Conservation (phyloP, 2,888 invertebrate genomes). For the Sarcophaga caerulescens region DNA sequence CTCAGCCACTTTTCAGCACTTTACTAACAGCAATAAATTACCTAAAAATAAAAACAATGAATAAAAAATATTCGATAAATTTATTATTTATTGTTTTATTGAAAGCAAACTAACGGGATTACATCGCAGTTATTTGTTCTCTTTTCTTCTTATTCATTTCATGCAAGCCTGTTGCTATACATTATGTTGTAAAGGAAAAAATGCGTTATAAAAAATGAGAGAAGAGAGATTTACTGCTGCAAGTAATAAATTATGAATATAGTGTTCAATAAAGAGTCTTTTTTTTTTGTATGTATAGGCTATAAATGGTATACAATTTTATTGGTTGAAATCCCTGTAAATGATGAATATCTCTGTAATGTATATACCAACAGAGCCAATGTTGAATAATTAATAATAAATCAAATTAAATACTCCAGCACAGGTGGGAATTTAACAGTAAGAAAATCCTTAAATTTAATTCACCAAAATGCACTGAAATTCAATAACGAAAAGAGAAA, state of each 20-base stretch:
- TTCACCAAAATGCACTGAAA: background rate
- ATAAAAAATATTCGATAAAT: background rate
- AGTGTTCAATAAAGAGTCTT: too few relatives aligned
- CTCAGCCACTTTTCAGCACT: background rate
- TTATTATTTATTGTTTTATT: constrained; percentile 18
- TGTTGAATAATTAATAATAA: constrained; percentile 36
- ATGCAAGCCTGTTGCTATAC: too few relatives aligned
- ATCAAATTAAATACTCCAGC: constrained; percentile 11
- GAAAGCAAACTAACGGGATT: constrained; percentile 20
- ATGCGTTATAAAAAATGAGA: too few relatives aligned
- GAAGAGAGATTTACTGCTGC: too few relatives aligned
- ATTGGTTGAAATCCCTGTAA: too few relatives aligned
- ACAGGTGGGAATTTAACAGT: background rate
- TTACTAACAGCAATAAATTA: background rate
- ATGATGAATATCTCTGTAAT: too few relatives aligned
- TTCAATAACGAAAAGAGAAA: background rate
- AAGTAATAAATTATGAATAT: too few relatives aligned
- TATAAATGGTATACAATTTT: too few relatives aligned
- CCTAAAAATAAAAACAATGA: background rate
- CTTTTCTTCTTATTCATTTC: too few relatives aligned
- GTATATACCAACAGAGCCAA: too few relatives aligned
- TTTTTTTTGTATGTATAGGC: too few relatives aligned
- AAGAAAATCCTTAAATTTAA: background rate
- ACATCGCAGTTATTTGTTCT: background rate
- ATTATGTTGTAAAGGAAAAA: too few relatives aligned